These are phyloP conservation scores for Theonella swinhoei DNA, from an alignment of 37 sponge, comb jelly and placozoan genomes.

Conservation along the genomic window DNA sequence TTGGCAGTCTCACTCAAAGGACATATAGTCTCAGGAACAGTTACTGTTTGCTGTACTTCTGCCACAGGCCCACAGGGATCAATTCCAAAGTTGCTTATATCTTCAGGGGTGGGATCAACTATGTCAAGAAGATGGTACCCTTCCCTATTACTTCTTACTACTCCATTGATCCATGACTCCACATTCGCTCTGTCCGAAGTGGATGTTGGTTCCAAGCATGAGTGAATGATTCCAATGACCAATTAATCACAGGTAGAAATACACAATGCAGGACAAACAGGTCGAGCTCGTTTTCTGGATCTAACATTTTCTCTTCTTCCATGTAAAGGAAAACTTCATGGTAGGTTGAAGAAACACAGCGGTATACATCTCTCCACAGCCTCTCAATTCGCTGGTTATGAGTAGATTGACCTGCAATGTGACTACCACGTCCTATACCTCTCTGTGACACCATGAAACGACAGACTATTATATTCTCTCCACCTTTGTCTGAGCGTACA, in stretches of 20 bases:
- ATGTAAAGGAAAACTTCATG: conserved; percentile 17
- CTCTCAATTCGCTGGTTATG: conserved; percentile 49
- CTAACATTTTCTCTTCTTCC: conserved; percentile 21
- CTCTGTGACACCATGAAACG: conserved; percentile 23
- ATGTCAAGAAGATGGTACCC: neutral
- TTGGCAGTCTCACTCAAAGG: too few species aligned
- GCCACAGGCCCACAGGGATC: too few species aligned
- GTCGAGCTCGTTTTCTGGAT: conserved; percentile 18
- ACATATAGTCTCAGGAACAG: too few species aligned
- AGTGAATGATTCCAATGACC: conserved; percentile 31
- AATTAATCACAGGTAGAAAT: conserved; percentile 17
- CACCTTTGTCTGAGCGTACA: conserved; percentile 45
- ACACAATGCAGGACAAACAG: conserved; percentile 25
- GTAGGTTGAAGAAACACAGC: conserved; percentile 46
- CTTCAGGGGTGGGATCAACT: too few species aligned
- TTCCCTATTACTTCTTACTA: neutral
- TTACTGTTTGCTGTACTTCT: too few species aligned
- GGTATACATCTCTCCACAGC: conserved; percentile 53
- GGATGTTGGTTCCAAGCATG: conserved; percentile 56
- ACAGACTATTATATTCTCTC: conserved; percentile 34
- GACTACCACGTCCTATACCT: conserved; percentile 34
- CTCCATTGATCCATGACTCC: neutral
- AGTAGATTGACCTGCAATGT: conserved; percentile 40
- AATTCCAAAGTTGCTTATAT: too few species aligned
- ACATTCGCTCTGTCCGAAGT: neutral